Conservation (phyloP, 1,140 invertebrate genomes). For the Hestina assimilis region DNA sequence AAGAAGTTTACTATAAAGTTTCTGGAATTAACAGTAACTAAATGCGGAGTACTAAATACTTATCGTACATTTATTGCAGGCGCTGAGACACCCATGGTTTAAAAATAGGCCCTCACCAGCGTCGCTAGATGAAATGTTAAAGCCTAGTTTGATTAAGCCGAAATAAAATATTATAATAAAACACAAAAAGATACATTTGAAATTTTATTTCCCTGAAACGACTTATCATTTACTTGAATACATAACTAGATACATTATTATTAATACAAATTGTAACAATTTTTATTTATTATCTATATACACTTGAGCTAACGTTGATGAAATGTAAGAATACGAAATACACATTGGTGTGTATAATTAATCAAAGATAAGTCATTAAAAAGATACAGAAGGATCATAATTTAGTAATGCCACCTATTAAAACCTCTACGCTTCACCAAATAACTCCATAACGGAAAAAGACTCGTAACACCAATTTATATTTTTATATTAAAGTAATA, state of each 20-base stretch:
- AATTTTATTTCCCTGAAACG: slow-evolving; percentile 29
- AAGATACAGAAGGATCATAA: too few relatives aligned
- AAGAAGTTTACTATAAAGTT: too few relatives aligned
- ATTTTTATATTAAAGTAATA: not conserved
- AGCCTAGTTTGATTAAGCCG: slow-evolving; percentile 46
- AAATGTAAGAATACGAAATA: too few relatives aligned
- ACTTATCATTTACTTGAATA: slow-evolving; percentile 8
- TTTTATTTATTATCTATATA: slow-evolving; percentile 54
- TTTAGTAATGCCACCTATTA: too few relatives aligned
- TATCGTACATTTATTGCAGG: slow-evolving; percentile 49
- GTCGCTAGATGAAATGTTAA: slow-evolving; percentile 67
- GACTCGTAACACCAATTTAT: too few relatives aligned
- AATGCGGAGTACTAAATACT: too few relatives aligned
- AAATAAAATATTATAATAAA: slow-evolving; percentile 38
- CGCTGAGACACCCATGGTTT: slow-evolving; percentile 70
- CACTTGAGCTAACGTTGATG: slow-evolving; percentile 41
- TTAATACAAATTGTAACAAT: slow-evolving; percentile 42
- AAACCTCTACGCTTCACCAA: too few relatives aligned
- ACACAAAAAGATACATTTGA: slow-evolving; percentile 23
- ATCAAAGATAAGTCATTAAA: too few relatives aligned
- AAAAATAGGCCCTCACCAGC: slow-evolving; percentile 54
- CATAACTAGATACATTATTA: slow-evolving; percentile 9
- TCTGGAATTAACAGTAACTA: too few relatives aligned
- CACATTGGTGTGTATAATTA: too few relatives aligned
- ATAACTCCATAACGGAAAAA: too few relatives aligned